Evolutionary conservation across 2,113 vertebrate species (phyloP).

Genomic region (Cynoglossus semilaevis): DNA sequence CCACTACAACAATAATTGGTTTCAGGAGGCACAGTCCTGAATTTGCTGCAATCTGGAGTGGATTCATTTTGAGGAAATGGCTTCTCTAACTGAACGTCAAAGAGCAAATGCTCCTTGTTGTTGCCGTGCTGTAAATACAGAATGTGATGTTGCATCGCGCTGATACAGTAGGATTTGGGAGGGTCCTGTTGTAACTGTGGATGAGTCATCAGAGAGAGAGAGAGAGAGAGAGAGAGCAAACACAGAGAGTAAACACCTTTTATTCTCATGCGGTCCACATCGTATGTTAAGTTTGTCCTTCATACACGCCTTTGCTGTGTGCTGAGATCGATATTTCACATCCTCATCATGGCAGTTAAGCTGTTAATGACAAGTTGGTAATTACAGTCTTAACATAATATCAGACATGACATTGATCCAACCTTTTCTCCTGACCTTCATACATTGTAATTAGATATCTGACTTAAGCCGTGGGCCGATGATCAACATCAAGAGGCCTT

Average conservation of each 20-base stretch:
- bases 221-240: too few species aligned
- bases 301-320: conserved; percentile 23
- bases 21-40: conserved; percentile 38
- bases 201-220: conserved; percentile 43
- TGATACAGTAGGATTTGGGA: conserved; percentile 9
- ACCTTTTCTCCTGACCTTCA: conserved; percentile 46
- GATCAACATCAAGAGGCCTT: conserved; percentile 51
- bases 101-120: too few species aligned
- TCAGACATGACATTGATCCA: conserved; percentile 37
- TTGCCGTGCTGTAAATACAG: neutral
- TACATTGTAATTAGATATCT: conserved; percentile 47
- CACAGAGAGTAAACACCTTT: conserved; percentile 22
- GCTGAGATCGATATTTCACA: conserved; percentile 32
- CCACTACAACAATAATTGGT: conserved; percentile 30
- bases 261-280: conserved; percentile 7
- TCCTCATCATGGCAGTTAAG: conserved; percentile 28
- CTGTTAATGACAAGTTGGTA: conserved; percentile 27
- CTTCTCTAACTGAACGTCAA: too few species aligned
- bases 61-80: conserved; percentile 20
- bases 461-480: conserved; percentile 37
- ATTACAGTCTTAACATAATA: conserved; percentile 41
- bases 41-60: conserved; percentile 32
- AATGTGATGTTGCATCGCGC: conserved; percentile 11
- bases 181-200: conserved; percentile 6
- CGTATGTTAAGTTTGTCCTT: conserved; percentile 21